Conservation (phyloP, 2,113 vertebrate genomes). For the Puffinus mauretanicus region DNA sequence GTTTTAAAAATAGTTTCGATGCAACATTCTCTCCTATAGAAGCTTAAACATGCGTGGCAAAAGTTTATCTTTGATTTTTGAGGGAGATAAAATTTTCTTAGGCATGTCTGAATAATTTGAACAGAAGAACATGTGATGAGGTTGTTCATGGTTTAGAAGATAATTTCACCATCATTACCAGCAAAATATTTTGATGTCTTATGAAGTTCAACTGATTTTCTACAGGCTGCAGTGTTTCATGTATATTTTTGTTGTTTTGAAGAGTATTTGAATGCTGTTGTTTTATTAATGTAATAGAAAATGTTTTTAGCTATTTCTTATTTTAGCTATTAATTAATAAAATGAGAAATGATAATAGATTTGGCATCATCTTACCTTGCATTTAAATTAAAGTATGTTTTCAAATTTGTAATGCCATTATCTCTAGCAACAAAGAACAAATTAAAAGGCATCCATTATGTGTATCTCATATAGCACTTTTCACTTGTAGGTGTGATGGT, state of each 20-base stretch:
- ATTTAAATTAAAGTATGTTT: not conserved
- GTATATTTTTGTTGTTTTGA: not conserved
- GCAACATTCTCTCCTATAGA: not conserved
- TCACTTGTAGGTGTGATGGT: not conserved
- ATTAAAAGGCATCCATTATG: not conserved
- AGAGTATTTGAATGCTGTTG: not conserved
- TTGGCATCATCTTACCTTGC: not conserved
- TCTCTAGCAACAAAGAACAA: not conserved
- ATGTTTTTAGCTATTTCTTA: not conserved
- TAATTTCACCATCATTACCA: not conserved
- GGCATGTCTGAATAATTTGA: not conserved
- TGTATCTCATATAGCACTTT: not conserved
- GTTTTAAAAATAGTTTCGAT: not conserved
- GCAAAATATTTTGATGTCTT: not conserved
- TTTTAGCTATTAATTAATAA: not conserved
- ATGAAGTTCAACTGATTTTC: not conserved
- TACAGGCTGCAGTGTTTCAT: not conserved
- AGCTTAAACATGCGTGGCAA: not conserved
- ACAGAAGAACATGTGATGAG: not conserved
- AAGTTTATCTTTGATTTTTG: not conserved
- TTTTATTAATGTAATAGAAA: not conserved
- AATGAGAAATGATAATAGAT: not conserved
- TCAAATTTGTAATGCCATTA: not conserved
- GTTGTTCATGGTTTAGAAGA: not conserved
- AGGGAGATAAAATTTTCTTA: not conserved